phyloP scores from a whole-genome alignment of 1,140 invertebrate species.

The Pseudachorutes palmiensis region DNA sequence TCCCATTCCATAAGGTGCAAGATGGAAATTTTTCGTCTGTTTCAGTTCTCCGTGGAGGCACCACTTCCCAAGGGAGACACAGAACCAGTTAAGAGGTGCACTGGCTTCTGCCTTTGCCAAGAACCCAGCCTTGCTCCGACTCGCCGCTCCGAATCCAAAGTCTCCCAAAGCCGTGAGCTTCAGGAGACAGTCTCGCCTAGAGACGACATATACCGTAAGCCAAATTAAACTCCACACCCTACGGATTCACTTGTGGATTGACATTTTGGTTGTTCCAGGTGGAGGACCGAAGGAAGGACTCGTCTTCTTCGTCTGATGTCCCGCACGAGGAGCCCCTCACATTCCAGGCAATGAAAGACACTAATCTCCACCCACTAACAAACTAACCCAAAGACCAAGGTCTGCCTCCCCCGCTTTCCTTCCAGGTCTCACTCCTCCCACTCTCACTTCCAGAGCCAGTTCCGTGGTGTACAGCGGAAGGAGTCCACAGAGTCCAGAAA shows the following conservation, averaged over 20 bases:
- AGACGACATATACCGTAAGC: slow-evolving; percentile 16
- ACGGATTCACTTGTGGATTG: no score
- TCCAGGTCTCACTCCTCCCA: not conserved
- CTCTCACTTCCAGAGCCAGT: slow-evolving; percentile 25
- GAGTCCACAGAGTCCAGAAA: slow-evolving; percentile 15
- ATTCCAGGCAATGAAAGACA: slow-evolving; percentile 33
- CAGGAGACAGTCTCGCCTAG: slow-evolving; percentile 34
- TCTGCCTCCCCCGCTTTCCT: not conserved
- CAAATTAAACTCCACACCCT: no score
- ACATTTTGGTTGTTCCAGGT: not conserved
- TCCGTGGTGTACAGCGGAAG: slow-evolving; percentile 21
- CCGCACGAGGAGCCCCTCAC: slow-evolving; percentile 23
- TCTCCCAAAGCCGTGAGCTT: slow-evolving; percentile 37
- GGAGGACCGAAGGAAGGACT: not conserved
- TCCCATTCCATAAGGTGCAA: slow-evolving; percentile 27
- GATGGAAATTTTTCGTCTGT: slow-evolving; percentile 49
- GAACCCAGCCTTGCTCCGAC: slow-evolving; percentile 30
- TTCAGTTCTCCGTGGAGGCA: slow-evolving; percentile 52
- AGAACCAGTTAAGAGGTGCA: slow-evolving; percentile 5
- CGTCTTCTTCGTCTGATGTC: not conserved
- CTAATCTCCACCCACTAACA: slow-evolving; percentile 4
- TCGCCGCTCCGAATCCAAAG: slow-evolving; percentile 28
- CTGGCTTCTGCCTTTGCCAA: slow-evolving; percentile 32
- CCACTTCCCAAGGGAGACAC: slow-evolving; percentile 28
- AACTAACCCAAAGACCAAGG: not conserved